phyloP scores from a whole-genome alignment of 2,888 invertebrate species.

The Punctoribates punctum region DNA sequence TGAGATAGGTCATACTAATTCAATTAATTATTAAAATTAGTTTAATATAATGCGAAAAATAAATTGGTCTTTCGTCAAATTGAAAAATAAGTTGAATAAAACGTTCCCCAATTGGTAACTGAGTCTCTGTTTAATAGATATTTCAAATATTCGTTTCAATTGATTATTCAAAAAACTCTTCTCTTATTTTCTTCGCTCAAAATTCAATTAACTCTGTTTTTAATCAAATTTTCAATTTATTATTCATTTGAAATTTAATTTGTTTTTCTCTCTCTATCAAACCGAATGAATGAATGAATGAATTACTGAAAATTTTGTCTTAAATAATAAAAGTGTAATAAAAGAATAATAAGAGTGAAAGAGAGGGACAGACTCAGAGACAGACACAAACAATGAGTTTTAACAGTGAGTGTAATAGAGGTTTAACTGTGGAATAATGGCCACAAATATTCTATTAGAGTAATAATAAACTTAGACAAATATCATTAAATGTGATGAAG shows the following conservation, averaged over 20 bases:
- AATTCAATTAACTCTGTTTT: background rate
- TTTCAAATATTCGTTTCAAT: too few species aligned
- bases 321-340: slow-evolving; percentile 10
- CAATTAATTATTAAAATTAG: too few species aligned
- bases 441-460: slow-evolving; percentile 24
- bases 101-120: too few species aligned
- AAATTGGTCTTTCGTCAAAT: too few species aligned
- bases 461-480: slow-evolving; percentile 36
- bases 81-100: too few species aligned
- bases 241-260: slow-evolving; percentile 14
- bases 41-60: too few species aligned
- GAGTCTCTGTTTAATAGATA: too few species aligned
- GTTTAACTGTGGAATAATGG: slow-evolving; percentile 29
- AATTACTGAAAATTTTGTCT: background rate
- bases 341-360: slow-evolving; percentile 9
- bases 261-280: background rate
- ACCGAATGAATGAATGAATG: slow-evolving; percentile 8
- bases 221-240: slow-evolving; percentile 20
- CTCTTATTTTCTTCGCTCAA: background rate
- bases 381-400: background rate
- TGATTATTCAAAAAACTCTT: too few species aligned
- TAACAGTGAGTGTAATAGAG: slow-evolving; percentile 3
- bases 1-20: too few species aligned
- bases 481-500: slow-evolving; percentile 21
- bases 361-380: background rate